These are phyloP conservation scores for Takifugu flavidus DNA, from an alignment of 2,113 vertebrate species.

Conservation along the genomic window DNA sequence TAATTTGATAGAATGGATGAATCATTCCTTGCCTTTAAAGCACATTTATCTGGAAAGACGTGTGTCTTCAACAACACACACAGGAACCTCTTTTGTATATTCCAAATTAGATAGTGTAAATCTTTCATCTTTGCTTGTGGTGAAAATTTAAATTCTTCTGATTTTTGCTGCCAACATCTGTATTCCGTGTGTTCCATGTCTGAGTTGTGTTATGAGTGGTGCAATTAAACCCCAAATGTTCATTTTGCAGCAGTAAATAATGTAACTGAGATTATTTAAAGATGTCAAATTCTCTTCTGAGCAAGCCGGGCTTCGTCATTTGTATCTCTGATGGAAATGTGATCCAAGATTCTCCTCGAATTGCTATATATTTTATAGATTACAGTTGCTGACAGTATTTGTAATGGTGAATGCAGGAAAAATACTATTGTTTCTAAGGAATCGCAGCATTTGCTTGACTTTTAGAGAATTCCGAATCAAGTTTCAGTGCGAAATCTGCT, in stretches of 20 bases:
- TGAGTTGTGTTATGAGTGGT: not conserved
- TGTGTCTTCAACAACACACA: slow-evolving; percentile 7
- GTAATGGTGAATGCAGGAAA: slow-evolving; percentile 1
- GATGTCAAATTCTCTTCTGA: not conserved
- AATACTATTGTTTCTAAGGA: not conserved
- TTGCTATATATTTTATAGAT: slow-evolving; percentile 7
- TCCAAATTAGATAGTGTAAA: slow-evolving; percentile 10
- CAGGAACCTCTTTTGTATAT: slow-evolving; percentile 4
- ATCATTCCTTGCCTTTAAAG: slow-evolving; percentile 42
- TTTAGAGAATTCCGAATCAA: slow-evolving; percentile 10
- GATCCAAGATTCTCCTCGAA: not conserved
- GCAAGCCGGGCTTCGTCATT: not conserved
- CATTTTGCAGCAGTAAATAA: not conserved
- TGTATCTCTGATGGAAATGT: not conserved
- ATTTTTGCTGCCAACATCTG: slow-evolving; percentile 12
- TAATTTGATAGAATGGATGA: slow-evolving; percentile 4
- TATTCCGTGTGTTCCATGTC: not conserved
- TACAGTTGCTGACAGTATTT: slow-evolving; percentile 40
- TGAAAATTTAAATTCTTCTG: not conserved
- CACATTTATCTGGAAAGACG: slow-evolving; percentile 1
- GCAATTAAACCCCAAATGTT: slow-evolving; percentile 14
- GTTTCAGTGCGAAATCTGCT: slow-evolving; percentile 5
- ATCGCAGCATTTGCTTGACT: slow-evolving; percentile 17
- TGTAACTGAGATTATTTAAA: not conserved
- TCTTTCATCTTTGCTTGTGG: slow-evolving; percentile 1